Percentiles rank a stretch among this genome's conserved stretches.
These are phyloP conservation scores for Sarcophaga rosellei DNA, from an alignment of 2,888 invertebrate species.

Conservation along the genomic window DNA sequence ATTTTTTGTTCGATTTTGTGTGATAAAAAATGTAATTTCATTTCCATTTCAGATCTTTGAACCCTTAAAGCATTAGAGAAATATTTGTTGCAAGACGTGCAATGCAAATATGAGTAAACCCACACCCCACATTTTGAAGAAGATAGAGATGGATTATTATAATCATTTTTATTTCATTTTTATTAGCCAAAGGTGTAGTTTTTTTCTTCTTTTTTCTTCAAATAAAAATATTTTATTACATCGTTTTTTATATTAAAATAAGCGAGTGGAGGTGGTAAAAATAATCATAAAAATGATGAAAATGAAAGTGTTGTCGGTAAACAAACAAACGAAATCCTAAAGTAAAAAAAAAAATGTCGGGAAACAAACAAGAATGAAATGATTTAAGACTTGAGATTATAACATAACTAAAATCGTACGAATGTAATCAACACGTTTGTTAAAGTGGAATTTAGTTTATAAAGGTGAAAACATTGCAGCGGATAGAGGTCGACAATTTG, in stretches of 20 bases:
- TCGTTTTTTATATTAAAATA: not conserved
- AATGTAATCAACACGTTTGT: too few relatives aligned
- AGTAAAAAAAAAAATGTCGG: too few relatives aligned
- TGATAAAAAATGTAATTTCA: not conserved
- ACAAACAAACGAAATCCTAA: not conserved
- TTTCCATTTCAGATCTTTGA: constrained; percentile 24
- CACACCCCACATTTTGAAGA: constrained; percentile 15
- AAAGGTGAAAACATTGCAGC: too few relatives aligned
- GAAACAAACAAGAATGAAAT: too few relatives aligned
- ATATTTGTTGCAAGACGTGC: not conserved
- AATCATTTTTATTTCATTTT: not conserved
- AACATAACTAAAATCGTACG: too few relatives aligned
- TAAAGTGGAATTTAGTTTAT: too few relatives aligned
- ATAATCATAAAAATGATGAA: constrained; percentile 3
- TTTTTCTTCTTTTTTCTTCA: too few relatives aligned
- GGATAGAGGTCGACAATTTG: too few relatives aligned
- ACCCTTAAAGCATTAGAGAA: not conserved
- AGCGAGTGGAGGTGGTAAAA: not conserved
- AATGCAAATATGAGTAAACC: not conserved
- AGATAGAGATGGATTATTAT: not conserved
- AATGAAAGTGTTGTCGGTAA: constrained; percentile 53
- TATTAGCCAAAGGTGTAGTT: not conserved
- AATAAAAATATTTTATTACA: too few relatives aligned
- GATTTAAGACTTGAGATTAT: too few relatives aligned
- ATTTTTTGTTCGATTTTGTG: not conserved